Evolutionary conservation across 1,140 invertebrate genomes (phyloP).

Genomic region (Hestina assimilis): DNA sequence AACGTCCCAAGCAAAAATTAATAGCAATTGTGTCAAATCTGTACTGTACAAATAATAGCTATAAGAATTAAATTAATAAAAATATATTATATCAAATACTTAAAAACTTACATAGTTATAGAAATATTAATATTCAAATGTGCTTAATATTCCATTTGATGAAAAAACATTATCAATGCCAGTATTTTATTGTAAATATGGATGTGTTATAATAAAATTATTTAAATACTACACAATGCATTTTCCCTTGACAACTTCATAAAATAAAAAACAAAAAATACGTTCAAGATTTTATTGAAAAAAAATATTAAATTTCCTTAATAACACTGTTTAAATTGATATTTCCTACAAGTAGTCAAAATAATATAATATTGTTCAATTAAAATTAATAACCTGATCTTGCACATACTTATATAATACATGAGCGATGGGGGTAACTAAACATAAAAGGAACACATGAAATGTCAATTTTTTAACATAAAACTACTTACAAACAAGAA

Average conservation of each 20-base stretch:
- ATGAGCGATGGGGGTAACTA: slow-evolving; percentile 17
- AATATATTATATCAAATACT: slow-evolving; percentile 33
- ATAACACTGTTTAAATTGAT: slow-evolving; percentile 49
- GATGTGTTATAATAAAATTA: slow-evolving; percentile 73
- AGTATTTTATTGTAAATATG: slow-evolving; percentile 77
- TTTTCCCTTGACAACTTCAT: slow-evolving; percentile 32
- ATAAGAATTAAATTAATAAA: slow-evolving; percentile 27
- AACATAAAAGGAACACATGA: slow-evolving; percentile 17
- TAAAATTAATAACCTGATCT: slow-evolving; percentile 51
- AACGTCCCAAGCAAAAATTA: neutral
- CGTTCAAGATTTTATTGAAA: slow-evolving; percentile 59
- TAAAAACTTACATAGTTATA: slow-evolving; percentile 30
- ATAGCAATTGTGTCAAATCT: slow-evolving; percentile 22
- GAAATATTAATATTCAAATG: slow-evolving; percentile 39
- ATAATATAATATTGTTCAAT: slow-evolving; percentile 53
- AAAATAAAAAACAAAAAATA: slow-evolving; percentile 16
- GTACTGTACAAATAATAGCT: slow-evolving; percentile 31
- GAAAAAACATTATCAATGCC: slow-evolving; percentile 62
- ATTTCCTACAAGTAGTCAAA: slow-evolving; percentile 43
- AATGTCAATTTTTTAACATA: slow-evolving; percentile 31
- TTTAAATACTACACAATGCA: slow-evolving; percentile 48
- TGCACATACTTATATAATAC: slow-evolving; percentile 55
- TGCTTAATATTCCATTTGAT: slow-evolving; percentile 47
- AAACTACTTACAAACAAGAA: slow-evolving; percentile 53
- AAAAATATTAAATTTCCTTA: slow-evolving; percentile 46